Base-by-base conservation (phyloP, 2,888 invertebrate species). In the Lomographa bimaculata region DNA sequence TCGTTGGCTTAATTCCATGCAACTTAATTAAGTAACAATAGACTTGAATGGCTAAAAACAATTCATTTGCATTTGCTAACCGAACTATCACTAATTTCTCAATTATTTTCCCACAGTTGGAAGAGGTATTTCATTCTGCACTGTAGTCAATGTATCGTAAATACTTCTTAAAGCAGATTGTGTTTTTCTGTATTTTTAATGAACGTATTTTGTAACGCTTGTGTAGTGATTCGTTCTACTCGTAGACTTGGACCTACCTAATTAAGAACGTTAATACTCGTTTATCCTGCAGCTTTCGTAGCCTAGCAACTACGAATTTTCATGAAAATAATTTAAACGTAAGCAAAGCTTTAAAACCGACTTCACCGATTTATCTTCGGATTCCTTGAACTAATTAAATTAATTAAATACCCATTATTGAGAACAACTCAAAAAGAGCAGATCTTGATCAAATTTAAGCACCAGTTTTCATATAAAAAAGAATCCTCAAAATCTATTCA, bases 181-280 rank as follows among this genome's bases (percentile, higher is more conserved):
- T 40, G 32, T 41, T 41, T 33, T 29, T 34, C 46, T 37, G 33
- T 29, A 36, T 41, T 33, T 37, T 29, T 46, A 50, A 46, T 50
- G 30, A 48, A 24, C 12, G 38, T 19, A 44, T 50, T n/a, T 48
- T 26, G 50, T 46, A 28, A 44, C 36, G 41, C 39, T 20, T 17
- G 16, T 18, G 21, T 34, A 35, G 12, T 36, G 19, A 39, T 38
- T 30, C 33, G 18, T 7, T 40, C 36, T 30, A 23, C 14, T 44
- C 40, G 35, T 34, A 14, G 14, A 14, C 14, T 14, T 4, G 14
- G 14, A 14, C 14, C 4, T 14, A 10, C 6, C 5, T 7, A n/a
- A n/a, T n/a, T n/a, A n/a, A n/a, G n/a, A n/a, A n/a, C n/a, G n/a
- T n/a, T n/a, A n/a, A n/a, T n/a, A n/a, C n/a, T n/a, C n/a, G n/a